Conservation (phyloP, 2,113 vertebrate genomes). For the Hydrochoerus hydrochaeris region DNA sequence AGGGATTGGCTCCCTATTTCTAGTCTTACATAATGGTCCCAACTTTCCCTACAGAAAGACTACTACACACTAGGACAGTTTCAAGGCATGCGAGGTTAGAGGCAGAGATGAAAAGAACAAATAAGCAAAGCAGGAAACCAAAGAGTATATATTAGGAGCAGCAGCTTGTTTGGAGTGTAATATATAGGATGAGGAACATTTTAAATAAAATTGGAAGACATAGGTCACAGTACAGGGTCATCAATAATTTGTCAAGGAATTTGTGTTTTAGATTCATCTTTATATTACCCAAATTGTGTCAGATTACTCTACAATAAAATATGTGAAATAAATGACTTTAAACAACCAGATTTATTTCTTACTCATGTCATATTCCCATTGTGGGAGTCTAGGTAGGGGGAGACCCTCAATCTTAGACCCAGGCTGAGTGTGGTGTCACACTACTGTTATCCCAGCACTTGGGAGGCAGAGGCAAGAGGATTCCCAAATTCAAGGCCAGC, state of each 20-base stretch:
- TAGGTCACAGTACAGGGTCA: background rate
- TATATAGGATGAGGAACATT: background rate
- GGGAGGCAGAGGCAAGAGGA: background rate
- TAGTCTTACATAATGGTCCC: background rate
- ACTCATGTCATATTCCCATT: background rate
- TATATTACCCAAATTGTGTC: background rate
- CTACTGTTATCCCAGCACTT: background rate
- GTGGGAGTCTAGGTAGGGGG: background rate
- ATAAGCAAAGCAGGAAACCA: slow-evolving; percentile 3
- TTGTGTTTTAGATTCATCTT: slow-evolving; percentile 21
- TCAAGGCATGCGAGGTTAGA: background rate
- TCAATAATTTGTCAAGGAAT: slow-evolving; percentile 7
- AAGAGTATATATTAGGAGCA: background rate
- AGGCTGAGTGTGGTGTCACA: background rate
- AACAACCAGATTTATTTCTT: slow-evolving; percentile 13
- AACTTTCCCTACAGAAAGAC: background rate
- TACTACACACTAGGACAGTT: background rate
- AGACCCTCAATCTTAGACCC: background rate
- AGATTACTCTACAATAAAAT: slow-evolving; percentile 2
- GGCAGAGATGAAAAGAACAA: background rate
- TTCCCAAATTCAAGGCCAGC: background rate
- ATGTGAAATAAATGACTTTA: slow-evolving; percentile 18
- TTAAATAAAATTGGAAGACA: background rate
- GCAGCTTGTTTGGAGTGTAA: background rate
- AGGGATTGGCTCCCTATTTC: background rate